Percentiles rank a stretch among this genome's conserved stretches.
Evolutionary conservation across 2,888 invertebrate genomes (phyloP).

Genomic region (Zygothrica quintamaculata): DNA sequence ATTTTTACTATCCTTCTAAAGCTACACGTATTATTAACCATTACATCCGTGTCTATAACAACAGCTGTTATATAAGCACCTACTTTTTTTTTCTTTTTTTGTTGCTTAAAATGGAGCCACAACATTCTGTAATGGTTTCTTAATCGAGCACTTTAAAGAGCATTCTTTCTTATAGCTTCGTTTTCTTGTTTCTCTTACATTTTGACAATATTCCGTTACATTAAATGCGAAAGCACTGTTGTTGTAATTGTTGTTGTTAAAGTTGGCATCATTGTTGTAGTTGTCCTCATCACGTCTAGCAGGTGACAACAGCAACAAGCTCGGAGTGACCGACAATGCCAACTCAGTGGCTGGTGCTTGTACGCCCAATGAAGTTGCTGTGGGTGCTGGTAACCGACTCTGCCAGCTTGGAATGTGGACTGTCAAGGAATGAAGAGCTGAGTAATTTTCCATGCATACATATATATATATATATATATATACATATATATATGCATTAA

Average conservation of each 20-base stretch:
- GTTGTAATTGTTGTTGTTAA: constrained; percentile 18
- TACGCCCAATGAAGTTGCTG: constrained; percentile 46
- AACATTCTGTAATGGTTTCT: too few relatives aligned
- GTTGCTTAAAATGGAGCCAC: too few relatives aligned
- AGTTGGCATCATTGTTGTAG: constrained; percentile 27
- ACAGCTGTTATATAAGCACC: too few relatives aligned
- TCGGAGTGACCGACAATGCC: constrained; percentile 38
- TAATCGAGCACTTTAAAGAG: too few relatives aligned
- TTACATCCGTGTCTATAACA: too few relatives aligned
- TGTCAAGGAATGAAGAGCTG: constrained; percentile 12
- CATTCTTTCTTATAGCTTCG: too few relatives aligned
- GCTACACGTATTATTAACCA: too few relatives aligned
- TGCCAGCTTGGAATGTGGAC: constrained; percentile 69
- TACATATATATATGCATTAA: not conserved
- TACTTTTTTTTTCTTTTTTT: too few relatives aligned
- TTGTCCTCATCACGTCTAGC: constrained; percentile 39
- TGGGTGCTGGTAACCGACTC: constrained; percentile 38
- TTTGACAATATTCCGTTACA: constrained; percentile 73
- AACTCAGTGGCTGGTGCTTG: constrained; percentile 49
- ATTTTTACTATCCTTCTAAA: too few relatives aligned
- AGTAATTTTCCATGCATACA: not conserved
- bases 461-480: not conserved
- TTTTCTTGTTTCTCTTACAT: constrained; percentile 65
- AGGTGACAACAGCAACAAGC: constrained; percentile 60
- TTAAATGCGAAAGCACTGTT: constrained; percentile 63